Conservation (phyloP, 2,113 vertebrate genomes). For the Lampris megalopsis region DNA sequence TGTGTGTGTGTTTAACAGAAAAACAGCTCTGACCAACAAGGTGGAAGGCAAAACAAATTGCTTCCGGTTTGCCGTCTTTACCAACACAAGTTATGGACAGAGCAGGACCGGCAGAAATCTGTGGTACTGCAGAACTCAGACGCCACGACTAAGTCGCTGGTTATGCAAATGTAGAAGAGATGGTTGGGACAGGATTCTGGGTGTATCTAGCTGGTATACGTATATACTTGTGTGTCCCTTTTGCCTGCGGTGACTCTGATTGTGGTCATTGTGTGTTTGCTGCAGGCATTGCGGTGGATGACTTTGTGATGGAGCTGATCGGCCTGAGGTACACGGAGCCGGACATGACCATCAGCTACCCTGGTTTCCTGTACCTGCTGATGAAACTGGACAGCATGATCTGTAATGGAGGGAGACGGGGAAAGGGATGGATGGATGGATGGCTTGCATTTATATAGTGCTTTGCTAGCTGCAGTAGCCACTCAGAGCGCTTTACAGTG, state of each 20-base stretch:
- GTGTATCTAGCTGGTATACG: too few relatives aligned
- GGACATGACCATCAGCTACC: slow-evolving; percentile 80
- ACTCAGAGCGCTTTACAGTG: too few relatives aligned
- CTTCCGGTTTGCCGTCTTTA: not conserved
- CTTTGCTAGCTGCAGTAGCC: too few relatives aligned
- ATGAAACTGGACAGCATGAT: slow-evolving; percentile 83
- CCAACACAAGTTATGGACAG: not conserved
- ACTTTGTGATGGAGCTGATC: slow-evolving; percentile 79
- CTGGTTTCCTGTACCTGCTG: slow-evolving; percentile 81
- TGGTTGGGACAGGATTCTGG: too few relatives aligned
- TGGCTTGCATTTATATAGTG: not conserved
- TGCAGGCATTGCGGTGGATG: slow-evolving; percentile 79
- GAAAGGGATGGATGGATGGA: not conserved
- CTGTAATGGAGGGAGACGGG: slow-evolving; percentile 62
- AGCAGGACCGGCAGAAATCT: too few relatives aligned
- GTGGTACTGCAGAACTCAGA: too few relatives aligned
- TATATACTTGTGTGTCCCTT: not conserved
- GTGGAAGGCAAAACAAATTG: slow-evolving; percentile 21
- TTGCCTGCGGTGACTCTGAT: not conserved
- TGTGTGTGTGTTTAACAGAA: not conserved
- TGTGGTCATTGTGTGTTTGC: slow-evolving; percentile 29
- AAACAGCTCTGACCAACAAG: slow-evolving; percentile 29
- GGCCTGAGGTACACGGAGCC: slow-evolving; percentile 80
- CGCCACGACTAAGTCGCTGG: too few relatives aligned
- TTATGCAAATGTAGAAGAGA: too few relatives aligned